Base-by-base conservation (phyloP, 1,140 invertebrate species). In the Tetramorium alpestre region DNA sequence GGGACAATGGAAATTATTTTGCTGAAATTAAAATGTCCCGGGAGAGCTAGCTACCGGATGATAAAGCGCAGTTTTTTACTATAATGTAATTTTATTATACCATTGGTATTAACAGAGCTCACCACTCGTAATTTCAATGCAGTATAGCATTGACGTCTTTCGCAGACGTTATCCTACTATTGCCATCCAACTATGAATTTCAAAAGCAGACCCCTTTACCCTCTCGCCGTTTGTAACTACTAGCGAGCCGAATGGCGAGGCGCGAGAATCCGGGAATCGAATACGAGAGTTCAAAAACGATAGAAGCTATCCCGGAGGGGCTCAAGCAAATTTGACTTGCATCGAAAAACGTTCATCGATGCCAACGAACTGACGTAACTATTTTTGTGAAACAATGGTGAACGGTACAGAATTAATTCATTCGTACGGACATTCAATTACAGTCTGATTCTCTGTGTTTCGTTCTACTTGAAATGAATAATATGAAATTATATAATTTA, bases 281-380 rank as follows among this genome's bases (percentile, higher is more conserved):
- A 64, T 54, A 65, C 44, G 58, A 64, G 28, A 86, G 25, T 49
- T 47, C 62, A 16, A 16, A 44, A 69, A 86, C 80, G 49, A 86
- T 56, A 41, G 62, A 18, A 18, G n/a, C n/a, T 33, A 22, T 16
- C 54, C 13, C 28, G 56, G 6, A 33, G 33, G 3, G 28, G 72
- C 47, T 75, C 41, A 10, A 11, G n/a, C 25, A 58, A 86, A 70
- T 86, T 81, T 81, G 85, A 86, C 75, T 86, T 81, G 85, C 78
- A 82, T 65, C 67, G 67, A 72, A 33, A 58, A 82, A 47, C 49
- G 16, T 58, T 69, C 44, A 33, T 65, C 38, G 38, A 73, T 56
- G 49, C 18, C 41, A 38, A 38, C 47, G 16, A 56, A 67, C 13
- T 41, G 51, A 0, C 51, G 2, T 84, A 81, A 44, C 64, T 18